Evolutionary conservation across 2,888 invertebrate species (phyloP).

Genomic region (Urechis unicinctus): DNA sequence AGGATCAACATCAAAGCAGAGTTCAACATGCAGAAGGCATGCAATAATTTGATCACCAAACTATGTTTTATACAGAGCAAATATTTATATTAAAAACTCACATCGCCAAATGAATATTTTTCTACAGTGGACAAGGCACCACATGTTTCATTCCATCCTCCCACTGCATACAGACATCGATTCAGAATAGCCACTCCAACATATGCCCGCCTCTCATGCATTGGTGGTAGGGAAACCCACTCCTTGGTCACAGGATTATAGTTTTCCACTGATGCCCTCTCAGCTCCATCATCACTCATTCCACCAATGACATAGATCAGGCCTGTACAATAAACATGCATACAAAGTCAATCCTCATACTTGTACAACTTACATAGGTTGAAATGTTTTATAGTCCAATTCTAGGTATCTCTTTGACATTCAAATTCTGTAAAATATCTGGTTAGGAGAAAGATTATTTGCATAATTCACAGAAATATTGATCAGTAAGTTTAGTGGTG

Average conservation of each 20-base stretch:
- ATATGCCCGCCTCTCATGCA: conserved; percentile 71
- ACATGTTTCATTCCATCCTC: conserved; percentile 76
- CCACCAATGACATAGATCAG: conserved; percentile 87
- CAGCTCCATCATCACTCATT: conserved; percentile 48
- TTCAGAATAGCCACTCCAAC: conserved; percentile 78
- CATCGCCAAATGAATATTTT: conserved; percentile 71
- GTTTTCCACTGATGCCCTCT: conserved; percentile 34
- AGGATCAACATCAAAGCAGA: too few species aligned
- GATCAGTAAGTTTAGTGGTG: conserved; percentile 15
- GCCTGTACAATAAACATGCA: conserved; percentile 56
- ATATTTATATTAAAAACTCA: too few species aligned
- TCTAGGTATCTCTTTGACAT: too few species aligned
- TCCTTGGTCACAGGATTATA: conserved; percentile 42
- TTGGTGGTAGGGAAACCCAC: conserved; percentile 59
- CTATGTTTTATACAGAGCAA: background rate
- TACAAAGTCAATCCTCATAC: too few species aligned
- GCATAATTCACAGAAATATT: background rate
- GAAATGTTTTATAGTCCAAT: too few species aligned
- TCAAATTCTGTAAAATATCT: too few species aligned
- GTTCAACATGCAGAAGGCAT: background rate
- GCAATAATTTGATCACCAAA: background rate
- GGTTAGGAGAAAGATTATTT: too few species aligned
- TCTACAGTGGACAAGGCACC: conserved; percentile 75
- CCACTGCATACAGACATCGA: conserved; percentile 77
- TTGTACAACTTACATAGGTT: too few species aligned